These are phyloP conservation scores for Brachyhypopomus gauderio DNA, from an alignment of 2,113 vertebrate species.

Conservation along the genomic window DNA sequence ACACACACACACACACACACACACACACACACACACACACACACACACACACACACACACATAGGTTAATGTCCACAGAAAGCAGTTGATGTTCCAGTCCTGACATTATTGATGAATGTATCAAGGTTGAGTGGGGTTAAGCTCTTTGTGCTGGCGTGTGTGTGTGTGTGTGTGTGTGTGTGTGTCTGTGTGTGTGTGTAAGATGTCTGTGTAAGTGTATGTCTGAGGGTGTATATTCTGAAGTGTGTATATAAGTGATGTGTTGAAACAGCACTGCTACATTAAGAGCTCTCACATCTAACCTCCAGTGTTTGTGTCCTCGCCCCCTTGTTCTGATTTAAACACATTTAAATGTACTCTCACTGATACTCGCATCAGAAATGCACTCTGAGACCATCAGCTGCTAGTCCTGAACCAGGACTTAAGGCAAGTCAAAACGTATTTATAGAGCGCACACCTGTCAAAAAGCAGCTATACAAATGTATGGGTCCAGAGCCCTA, in stretches of 20 bases:
- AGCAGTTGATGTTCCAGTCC: conserved; percentile 43
- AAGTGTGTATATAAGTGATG: conserved; percentile 39
- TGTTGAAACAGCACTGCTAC: conserved; percentile 2
- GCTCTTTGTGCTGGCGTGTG: conserved; percentile 60
- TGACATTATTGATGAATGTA: conserved; percentile 57
- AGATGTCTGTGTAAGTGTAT: not conserved
- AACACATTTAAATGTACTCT: not conserved
- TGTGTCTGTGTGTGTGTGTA: conserved; percentile 9
- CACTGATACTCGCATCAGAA: not conserved
- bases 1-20: not conserved
- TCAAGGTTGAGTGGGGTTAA: conserved; percentile 42
- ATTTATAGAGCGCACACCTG: no score
- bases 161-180: conserved; percentile 22
- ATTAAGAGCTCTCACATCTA: conserved; percentile 8
- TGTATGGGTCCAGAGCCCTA: no score
- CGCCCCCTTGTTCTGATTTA: not conserved
- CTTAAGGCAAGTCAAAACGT: no score
- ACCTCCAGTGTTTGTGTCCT: conserved; percentile 6
- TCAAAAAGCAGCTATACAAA: no score
- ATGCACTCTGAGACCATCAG: not conserved
- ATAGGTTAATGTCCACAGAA: not conserved
- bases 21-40: not conserved
- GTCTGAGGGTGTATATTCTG: conserved; percentile 38
- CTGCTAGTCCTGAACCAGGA: not conserved
- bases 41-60: not conserved